These are phyloP conservation scores for Hoplodrina blanda DNA, from an alignment of 2,888 invertebrate species.

Conservation along the genomic window DNA sequence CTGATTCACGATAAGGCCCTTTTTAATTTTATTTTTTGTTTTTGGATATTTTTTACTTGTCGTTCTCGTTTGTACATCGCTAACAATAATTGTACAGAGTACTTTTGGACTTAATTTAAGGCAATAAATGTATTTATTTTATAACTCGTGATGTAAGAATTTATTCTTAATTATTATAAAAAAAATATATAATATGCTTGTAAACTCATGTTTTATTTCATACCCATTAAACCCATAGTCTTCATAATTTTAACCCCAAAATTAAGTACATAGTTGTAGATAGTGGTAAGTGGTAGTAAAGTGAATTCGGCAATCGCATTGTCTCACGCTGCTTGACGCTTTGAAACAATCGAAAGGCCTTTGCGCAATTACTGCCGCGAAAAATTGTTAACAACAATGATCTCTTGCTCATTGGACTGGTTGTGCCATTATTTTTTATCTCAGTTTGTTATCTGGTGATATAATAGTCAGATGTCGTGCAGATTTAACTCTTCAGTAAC, in stretches of 20 bases:
- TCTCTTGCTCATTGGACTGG: no score
- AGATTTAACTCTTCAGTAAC: no score
- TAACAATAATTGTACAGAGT: constrained; percentile 91
- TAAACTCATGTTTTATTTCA: constrained; percentile 85
- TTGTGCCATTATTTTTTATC: no score
- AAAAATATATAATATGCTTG: constrained; percentile 91
- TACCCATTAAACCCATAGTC: neutral
- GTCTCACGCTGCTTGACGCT: no score
- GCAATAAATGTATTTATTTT: constrained; percentile 91
- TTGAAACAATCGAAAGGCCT: no score
- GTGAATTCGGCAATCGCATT: no score
- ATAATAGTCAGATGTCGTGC: no score
- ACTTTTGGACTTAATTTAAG: constrained; percentile 91
- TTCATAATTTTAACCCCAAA: neutral
- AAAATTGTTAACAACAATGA: no score
- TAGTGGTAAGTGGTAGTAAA: no score
- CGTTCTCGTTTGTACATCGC: constrained; percentile 91
- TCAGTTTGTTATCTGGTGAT: no score
- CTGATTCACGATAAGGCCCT: constrained; percentile 85
- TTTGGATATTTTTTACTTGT: constrained; percentile 87
- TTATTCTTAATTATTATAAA: constrained; percentile 91
- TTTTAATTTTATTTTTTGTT: constrained; percentile 81
- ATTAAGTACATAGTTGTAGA: neutral
- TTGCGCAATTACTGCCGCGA: no score
- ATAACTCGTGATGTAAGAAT: constrained; percentile 91